A percentile compares a stretch with the other conserved stretches of the same genome.
phyloP scores from a whole-genome alignment of 2,113 vertebrate genomes.

The Tiliqua scincoides region DNA sequence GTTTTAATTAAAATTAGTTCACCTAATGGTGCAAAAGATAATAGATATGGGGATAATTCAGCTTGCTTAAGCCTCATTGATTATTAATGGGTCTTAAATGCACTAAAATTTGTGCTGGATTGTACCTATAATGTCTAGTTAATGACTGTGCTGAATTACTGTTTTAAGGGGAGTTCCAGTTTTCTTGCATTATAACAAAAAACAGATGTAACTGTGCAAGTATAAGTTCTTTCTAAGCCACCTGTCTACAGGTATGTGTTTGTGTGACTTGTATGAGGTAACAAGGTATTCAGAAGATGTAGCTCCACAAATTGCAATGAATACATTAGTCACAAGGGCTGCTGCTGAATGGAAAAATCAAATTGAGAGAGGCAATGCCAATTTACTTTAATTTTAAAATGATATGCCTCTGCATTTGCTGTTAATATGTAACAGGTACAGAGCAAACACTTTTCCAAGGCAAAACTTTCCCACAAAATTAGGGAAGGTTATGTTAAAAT shows the following conservation, averaged over 20 bases:
- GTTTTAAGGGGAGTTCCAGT: neutral
- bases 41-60: neutral
- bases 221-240: slow-evolving; percentile 2
- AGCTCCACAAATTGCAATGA: slow-evolving; percentile 1
- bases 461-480: neutral
- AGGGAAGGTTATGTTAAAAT: slow-evolving; percentile 16
- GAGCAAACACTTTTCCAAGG: slow-evolving; percentile 17
- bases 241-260: neutral
- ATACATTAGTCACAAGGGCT: neutral
- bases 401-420: slow-evolving; percentile 14
- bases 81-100: neutral
- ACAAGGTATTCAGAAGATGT: neutral
- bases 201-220: neutral
- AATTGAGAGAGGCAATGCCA: neutral
- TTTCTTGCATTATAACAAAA: neutral
- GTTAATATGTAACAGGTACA: neutral
- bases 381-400: slow-evolving; percentile 3
- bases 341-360: neutral
- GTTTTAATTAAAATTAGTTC: neutral
- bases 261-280: neutral
- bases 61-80: neutral
- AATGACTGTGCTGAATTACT: neutral
- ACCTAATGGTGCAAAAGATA: neutral
- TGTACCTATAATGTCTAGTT: neutral
- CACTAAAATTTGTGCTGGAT: neutral